A percentile compares a stretch with the other conserved stretches of the same genome.
phyloP scores from a whole-genome alignment of 2,888 invertebrate species.

The Argyresthia albistria region DNA sequence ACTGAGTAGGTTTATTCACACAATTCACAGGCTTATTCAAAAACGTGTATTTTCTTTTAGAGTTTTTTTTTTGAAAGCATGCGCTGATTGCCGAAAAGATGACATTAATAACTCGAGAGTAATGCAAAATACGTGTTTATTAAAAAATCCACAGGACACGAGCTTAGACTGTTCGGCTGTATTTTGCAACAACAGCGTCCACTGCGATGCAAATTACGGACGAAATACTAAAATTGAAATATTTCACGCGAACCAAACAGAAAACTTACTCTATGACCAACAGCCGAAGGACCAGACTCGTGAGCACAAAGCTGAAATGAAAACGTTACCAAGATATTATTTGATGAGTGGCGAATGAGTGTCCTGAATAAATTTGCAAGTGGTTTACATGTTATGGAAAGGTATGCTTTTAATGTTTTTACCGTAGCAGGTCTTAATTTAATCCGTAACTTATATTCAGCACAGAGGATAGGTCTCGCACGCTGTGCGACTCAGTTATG shows the following conservation, averaged over 20 bases:
- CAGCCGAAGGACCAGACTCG: neutral
- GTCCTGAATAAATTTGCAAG: slow-evolving; percentile 62
- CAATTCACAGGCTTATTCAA: too few relatives aligned
- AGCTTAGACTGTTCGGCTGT: slow-evolving; percentile 9
- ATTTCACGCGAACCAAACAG: slow-evolving; percentile 15
- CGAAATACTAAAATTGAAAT: slow-evolving; percentile 52
- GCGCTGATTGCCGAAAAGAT: too few relatives aligned
- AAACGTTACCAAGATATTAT: slow-evolving; percentile 40
- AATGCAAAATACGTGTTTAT: slow-evolving; percentile 4
- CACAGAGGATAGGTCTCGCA: too few relatives aligned
- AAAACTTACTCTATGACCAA: slow-evolving; percentile 20
- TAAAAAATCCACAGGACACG: neutral
- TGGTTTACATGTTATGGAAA: slow-evolving; percentile 47
- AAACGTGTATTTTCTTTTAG: too few relatives aligned
- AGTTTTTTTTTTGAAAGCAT: too few relatives aligned
- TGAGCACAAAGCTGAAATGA: slow-evolving; percentile 14
- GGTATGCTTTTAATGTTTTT: slow-evolving; percentile 48
- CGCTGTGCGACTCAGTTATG: too few relatives aligned
- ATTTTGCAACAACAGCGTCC: slow-evolving; percentile 24
- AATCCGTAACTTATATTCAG: too few relatives aligned
- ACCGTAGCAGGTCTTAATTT: slow-evolving; percentile 8
- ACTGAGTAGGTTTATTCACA: too few relatives aligned
- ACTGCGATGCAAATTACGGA: slow-evolving; percentile 48
- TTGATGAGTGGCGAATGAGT: slow-evolving; percentile 50
- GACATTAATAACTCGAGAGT: neutral